Percentiles rank a stretch among this genome's conserved stretches.
phyloP scores from a whole-genome alignment of 2,113 vertebrate species.

The Oreotrochilus melanogaster region DNA sequence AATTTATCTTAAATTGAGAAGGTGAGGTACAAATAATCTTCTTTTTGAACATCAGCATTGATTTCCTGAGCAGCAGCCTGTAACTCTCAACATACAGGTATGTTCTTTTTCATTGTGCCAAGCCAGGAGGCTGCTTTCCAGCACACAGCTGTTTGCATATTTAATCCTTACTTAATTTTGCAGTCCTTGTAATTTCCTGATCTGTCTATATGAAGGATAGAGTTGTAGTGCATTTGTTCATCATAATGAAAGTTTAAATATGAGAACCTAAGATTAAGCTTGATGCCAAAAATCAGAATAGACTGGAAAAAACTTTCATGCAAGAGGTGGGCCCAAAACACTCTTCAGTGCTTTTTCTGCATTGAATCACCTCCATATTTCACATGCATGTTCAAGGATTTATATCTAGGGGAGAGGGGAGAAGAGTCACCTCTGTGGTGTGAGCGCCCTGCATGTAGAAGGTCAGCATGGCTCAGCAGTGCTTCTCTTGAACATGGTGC shows the following conservation, averaged over 20 bases:
- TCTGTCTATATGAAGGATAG: not conserved
- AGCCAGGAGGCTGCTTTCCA: not conserved
- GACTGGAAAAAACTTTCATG: not conserved
- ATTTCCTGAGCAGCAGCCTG: not conserved
- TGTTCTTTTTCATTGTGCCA: not conserved
- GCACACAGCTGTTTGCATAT: not conserved
- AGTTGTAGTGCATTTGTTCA: not conserved
- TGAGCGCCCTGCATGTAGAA: accelerated
- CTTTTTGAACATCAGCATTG: not conserved
- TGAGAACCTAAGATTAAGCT: not conserved
- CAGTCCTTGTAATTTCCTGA: not conserved
- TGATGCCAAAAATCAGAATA: not conserved
- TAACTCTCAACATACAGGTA: not conserved
- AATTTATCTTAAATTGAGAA: no score
- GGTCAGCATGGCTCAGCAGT: not conserved
- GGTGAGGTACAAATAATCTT: not conserved
- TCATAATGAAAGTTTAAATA: not conserved
- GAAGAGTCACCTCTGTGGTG: not conserved
- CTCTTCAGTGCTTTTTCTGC: not conserved
- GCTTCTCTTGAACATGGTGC: accelerated
- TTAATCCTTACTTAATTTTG: not conserved
- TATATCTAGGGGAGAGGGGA: not conserved
- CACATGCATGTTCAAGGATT: not conserved
- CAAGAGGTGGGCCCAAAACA: not conserved
- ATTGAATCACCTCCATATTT: not conserved